phyloP scores from a whole-genome alignment of 1,140 invertebrate genomes.

The Pseudomyrmex flavicornis region DNA sequence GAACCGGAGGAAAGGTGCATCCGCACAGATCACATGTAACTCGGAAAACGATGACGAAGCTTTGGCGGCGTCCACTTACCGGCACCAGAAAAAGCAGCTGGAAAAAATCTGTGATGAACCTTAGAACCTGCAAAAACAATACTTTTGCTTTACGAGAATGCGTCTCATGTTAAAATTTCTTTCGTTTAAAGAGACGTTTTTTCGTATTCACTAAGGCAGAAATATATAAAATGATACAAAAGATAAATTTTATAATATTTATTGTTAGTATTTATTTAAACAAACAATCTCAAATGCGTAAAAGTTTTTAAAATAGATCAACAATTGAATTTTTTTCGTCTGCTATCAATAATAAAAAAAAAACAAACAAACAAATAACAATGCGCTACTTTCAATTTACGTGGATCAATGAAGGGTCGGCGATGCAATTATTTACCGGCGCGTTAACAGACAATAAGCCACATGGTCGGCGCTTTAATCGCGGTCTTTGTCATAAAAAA shows the following conservation, averaged over 20 bases:
- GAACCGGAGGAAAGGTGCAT: conserved; percentile 59
- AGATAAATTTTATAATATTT: not conserved
- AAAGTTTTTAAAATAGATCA: conserved; percentile 5
- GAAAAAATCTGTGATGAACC: not conserved
- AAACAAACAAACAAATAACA: not conserved
- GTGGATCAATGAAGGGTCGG: conserved; percentile 26
- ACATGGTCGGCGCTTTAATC: conserved; percentile 43
- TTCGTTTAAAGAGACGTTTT: not conserved
- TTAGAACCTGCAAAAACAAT: conserved; percentile 15
- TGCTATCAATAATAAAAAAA: not conserved
- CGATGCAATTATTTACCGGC: conserved; percentile 56
- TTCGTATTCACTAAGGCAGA: not conserved
- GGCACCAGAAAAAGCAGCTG: conserved; percentile 47
- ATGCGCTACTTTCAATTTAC: conserved; percentile 32
- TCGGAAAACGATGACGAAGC: conserved; percentile 14
- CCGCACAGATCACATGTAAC: conserved; percentile 53
- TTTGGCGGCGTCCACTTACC: conserved; percentile 58
- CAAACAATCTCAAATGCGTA: not conserved
- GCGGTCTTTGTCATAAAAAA: conserved; percentile 60
- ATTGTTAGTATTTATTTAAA: not conserved
- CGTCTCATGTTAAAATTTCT: not conserved
- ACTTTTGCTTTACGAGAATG: conserved; percentile 1
- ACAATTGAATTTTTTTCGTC: not conserved
- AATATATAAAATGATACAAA: not conserved
- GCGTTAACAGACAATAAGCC: conserved; percentile 51